Percentiles rank a stretch among this genome's conserved stretches.
phyloP scores from a whole-genome alignment of 2,113 vertebrate genomes.

The Furnarius figulus region DNA sequence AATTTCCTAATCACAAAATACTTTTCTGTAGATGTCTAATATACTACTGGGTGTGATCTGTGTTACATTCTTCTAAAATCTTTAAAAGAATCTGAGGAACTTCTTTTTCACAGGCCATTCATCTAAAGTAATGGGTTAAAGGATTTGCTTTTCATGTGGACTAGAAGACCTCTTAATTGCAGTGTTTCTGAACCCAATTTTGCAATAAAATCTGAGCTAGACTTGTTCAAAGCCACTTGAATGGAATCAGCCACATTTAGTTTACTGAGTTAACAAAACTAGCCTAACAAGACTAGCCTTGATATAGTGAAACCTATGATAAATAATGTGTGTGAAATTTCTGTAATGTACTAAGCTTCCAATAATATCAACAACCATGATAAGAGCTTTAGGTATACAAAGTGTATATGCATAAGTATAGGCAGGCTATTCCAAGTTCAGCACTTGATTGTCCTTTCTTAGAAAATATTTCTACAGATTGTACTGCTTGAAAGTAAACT shows the following conservation, averaged over 20 bases:
- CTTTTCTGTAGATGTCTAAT: neutral
- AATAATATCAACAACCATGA: neutral
- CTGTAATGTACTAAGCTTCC: neutral
- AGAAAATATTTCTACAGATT: neutral
- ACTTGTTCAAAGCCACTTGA: neutral
- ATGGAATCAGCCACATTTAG: neutral
- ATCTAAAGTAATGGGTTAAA: neutral
- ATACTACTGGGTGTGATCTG: neutral
- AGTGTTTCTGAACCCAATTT: neutral
- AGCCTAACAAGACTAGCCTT: neutral
- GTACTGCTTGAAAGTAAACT: neutral
- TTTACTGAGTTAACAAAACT: neutral
- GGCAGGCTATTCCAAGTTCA: neutral
- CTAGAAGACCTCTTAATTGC: neutral
- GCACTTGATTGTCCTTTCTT: neutral
- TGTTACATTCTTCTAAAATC: neutral
- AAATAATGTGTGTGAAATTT: neutral
- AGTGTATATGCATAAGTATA: neutral
- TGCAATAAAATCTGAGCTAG: neutral
- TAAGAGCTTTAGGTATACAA: neutral
- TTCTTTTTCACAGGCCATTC: neutral
- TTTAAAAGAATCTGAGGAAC: neutral
- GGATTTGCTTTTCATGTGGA: neutral
- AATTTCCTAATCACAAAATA: neutral
- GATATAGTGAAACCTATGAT: neutral